Conservation (phyloP, 2,797 vertebrate species). For the Micropoecilia bifurca region DNA sequence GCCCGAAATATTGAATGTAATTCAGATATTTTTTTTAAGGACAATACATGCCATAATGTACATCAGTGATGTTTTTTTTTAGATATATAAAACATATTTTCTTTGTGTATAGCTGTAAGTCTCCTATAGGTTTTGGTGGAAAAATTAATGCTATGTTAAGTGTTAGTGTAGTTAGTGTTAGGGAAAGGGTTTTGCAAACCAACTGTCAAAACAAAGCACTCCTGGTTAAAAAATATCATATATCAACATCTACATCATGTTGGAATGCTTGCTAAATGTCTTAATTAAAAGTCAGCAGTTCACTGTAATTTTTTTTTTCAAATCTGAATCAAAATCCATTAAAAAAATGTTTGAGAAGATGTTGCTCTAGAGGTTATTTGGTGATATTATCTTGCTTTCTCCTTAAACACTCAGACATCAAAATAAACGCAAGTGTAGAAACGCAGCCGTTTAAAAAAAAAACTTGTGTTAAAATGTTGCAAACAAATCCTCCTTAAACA, state of each 20-base stretch:
- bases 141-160: conserved; percentile 70
- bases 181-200: conserved; percentile 56
- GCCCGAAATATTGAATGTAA: conserved; percentile 82
- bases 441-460: not conserved
- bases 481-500: conserved; percentile 5
- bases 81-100: conserved; percentile 79
- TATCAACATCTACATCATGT: conserved; percentile 42
- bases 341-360: conserved; percentile 11
- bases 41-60: conserved; percentile 78
- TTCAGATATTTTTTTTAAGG: conserved; percentile 74
- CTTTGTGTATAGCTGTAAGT: conserved; percentile 78
- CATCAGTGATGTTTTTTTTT: conserved; percentile 72
- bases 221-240: conserved; percentile 38
- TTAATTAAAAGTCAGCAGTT: conserved; percentile 56
- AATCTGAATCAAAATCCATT: conserved; percentile 24
- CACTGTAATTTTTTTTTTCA: conserved; percentile 17
- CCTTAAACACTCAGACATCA: not conserved
- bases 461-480: conserved; percentile 17
- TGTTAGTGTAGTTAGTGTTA: conserved; percentile 76
- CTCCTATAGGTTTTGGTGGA: conserved; percentile 74
- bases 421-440: not conserved
- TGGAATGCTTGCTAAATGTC: conserved; percentile 58
- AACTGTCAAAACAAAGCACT: conserved; percentile 67
- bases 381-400: not conserved
- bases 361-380: not conserved